These are phyloP conservation scores for Hemicentrotus pulcherrimus DNA, from an alignment of 35 echinoderm and acorn worm species.

Conservation along the genomic window DNA sequence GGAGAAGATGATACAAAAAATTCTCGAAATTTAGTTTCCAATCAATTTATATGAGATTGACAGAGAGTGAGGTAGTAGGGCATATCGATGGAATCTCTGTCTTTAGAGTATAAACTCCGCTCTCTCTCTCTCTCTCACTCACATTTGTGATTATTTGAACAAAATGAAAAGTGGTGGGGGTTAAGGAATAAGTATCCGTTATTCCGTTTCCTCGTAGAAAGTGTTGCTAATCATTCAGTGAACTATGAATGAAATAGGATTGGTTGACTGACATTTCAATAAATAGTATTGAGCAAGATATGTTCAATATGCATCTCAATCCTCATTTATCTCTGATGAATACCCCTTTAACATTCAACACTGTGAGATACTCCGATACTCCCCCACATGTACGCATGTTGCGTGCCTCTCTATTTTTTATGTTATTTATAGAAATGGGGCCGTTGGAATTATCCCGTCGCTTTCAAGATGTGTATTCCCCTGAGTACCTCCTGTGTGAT, in stretches of 20 bases:
- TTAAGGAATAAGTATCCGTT: too few species aligned
- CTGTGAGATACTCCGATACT: neutral
- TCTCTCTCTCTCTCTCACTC: neutral
- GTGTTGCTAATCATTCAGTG: too few species aligned
- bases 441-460: neutral
- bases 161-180: too few species aligned
- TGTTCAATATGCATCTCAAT: too few species aligned
- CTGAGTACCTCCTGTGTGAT: neutral
- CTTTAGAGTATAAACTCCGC: neutral
- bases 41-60: slow-evolving; percentile 33
- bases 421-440: neutral
- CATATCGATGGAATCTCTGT: neutral
- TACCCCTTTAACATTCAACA: neutral
- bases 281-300: too few species aligned
- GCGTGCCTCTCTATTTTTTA: neutral
- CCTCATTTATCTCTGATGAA: neutral
- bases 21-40: slow-evolving; percentile 13
- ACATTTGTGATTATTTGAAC: neutral
- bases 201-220: too few species aligned
- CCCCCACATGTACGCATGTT: neutral
- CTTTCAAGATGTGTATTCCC: neutral
- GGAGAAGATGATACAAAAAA: slow-evolving; percentile 6
- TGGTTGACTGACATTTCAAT: too few species aligned
- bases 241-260: too few species aligned
- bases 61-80: slow-evolving; percentile 16